Evolutionary conservation across 2,797 vertebrate species (phyloP).

Genomic region (Karalla daura): DNA sequence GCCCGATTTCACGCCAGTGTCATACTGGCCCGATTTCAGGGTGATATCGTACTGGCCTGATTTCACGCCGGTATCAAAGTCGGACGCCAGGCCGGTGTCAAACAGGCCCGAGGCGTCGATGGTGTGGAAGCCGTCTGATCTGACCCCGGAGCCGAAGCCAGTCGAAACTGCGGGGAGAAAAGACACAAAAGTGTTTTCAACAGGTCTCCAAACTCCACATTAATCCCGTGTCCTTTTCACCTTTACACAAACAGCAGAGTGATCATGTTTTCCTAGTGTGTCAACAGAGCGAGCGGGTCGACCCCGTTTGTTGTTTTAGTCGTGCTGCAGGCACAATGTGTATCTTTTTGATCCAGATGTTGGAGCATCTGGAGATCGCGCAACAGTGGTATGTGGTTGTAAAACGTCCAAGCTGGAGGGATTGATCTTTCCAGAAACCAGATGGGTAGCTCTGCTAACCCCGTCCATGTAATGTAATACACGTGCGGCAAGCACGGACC

Average conservation of each 20-base stretch:
- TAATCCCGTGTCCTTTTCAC: too few relatives aligned
- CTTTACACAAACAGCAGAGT: too few relatives aligned
- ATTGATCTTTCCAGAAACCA: slow-evolving; percentile 8
- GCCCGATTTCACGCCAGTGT: slow-evolving; percentile 32
- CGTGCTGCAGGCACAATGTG: neutral
- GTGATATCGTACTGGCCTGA: slow-evolving; percentile 16
- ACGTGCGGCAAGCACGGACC: neutral
- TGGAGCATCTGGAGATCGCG: neutral
- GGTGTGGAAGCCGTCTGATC: slow-evolving; percentile 52
- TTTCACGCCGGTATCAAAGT: slow-evolving; percentile 31
- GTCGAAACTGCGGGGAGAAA: slow-evolving; percentile 51
- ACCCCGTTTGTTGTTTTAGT: neutral
- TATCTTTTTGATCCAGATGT: neutral
- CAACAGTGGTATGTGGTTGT: neutral
- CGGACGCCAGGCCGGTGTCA: slow-evolving; percentile 12
- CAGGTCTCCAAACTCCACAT: too few relatives aligned
- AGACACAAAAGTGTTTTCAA: slow-evolving; percentile 10
- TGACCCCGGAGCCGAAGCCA: slow-evolving; percentile 48
- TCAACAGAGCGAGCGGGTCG: too few relatives aligned
- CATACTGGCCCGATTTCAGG: slow-evolving; percentile 46
- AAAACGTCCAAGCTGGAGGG: neutral
- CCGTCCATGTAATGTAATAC: slow-evolving; percentile 1
- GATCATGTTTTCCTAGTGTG: too few relatives aligned
- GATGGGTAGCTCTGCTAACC: slow-evolving; percentile 6
- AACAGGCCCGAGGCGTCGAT: slow-evolving; percentile 82